Evolutionary conservation across 2,113 vertebrate genomes (phyloP), one percentile per base, ranked within the genome.

Genomic region (Strigops habroptila): DNA sequence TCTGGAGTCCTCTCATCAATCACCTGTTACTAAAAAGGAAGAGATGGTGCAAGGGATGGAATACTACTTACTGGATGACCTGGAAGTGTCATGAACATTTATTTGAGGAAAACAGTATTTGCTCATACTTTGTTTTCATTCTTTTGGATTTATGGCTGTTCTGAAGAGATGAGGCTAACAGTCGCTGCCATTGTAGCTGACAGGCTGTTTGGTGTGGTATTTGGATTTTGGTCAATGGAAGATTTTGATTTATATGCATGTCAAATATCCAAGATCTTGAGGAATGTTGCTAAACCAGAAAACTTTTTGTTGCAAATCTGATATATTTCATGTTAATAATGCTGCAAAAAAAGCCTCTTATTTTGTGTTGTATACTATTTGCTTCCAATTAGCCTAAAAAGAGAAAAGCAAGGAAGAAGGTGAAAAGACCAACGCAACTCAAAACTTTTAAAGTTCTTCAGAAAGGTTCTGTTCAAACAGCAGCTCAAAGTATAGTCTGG

Each of bases 381-480:
- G 14, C 69, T 95, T 86, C 64, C 31, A 81, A 52, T n/a, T 57
- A 84, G 55, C 48, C 33, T n/a, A 18, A 65, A 69, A 74, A 83
- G 35, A 93, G 16, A 68, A 88, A 86, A 49, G 22, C 27, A 68
- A 48, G 53, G 37, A 81, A 88, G 84, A 62, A 91, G 53, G 52
- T 65, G 74, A 95, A 93, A 93, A 95, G 77, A 67, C 51, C 64
- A 95, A 91, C 69, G 76, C 68, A 95, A 84, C 35, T 95, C 55
- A 37, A 51, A 97, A 97, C 92, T 96, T 96, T 49, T n/a, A 7
- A 83, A 96, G 67, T 93, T 96, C 93, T 96, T 91, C 78, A 63
- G 77, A 93, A 94, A 85, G 91, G 81, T 85, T 97, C 95, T 96
- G 81, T 91, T 96, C 92, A 94, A 95, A 92, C 62, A 91, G 88